phyloP scores from a whole-genome alignment of 92 coral and sea anemone genomes.

The Umimayanthus chanpuru region DNA sequence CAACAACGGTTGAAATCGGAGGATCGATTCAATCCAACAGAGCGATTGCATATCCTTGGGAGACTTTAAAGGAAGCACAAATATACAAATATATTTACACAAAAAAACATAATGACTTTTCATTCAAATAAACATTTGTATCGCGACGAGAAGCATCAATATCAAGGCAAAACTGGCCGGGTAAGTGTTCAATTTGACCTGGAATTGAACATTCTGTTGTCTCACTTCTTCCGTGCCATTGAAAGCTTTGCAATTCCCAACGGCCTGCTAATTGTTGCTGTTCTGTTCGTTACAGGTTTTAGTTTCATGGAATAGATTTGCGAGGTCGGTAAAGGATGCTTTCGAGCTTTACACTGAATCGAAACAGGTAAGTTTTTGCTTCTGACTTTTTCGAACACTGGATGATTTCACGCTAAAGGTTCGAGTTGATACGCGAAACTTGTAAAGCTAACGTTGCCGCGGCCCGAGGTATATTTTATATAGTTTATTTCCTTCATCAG shows the following conservation, averaged over 20 bases:
- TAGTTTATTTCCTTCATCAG: neutral
- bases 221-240: conserved; percentile 4
- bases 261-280: neutral
- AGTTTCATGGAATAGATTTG: conserved; percentile 98
- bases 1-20: neutral
- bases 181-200: conserved; percentile 72
- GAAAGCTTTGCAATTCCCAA: neutral
- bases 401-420: neutral
- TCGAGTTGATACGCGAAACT: neutral
- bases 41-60: neutral
- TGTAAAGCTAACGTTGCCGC: neutral
- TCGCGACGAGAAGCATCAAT: conserved; percentile 73
- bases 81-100: neutral
- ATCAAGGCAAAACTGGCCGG: conserved; percentile 97
- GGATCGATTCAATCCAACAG: neutral
- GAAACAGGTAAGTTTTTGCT: conserved; percentile 75
- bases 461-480: neutral
- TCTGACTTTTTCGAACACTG: conserved; percentile 2
- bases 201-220: neutral
- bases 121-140: conserved; percentile 39
- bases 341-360: conserved; percentile 95
- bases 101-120: conserved; percentile 5
- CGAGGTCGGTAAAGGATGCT: conserved; percentile 96
- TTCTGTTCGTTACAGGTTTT: conserved; percentile 72
- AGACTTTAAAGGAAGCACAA: neutral